A percentile compares a stretch with the other conserved stretches of the same genome.
Evolutionary conservation across 2,113 vertebrate genomes (phyloP).

Genomic region (Saguinus imperator): DNA sequence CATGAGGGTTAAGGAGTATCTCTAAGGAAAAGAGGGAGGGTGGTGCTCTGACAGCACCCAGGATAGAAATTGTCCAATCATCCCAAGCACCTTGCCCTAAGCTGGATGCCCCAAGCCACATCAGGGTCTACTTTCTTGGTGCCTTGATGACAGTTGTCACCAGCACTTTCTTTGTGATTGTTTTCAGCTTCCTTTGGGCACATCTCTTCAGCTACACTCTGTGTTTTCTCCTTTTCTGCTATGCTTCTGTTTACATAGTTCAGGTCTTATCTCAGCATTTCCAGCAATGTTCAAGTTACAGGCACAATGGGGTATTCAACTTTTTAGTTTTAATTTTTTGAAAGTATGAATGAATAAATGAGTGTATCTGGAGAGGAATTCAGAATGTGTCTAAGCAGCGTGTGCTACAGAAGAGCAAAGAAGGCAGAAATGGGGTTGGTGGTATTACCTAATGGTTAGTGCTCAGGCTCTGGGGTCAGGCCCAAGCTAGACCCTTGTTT

Average conservation of each 20-base stretch:
- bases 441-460: not conserved
- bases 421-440: not conserved
- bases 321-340: slow-evolving; percentile 27
- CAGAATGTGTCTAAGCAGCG: not conserved
- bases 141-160: not conserved
- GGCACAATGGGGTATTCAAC: not conserved
- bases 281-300: not conserved
- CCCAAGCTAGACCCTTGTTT: not conserved
- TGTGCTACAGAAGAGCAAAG: not conserved
- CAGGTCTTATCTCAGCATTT: not conserved
- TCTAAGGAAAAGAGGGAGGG: not conserved
- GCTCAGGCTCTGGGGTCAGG: not conserved
- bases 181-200: not conserved
- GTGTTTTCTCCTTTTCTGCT: not conserved
- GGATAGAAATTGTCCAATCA: not conserved
- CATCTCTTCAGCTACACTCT: not conserved
- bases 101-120: not conserved
- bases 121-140: not conserved
- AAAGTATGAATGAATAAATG: not conserved
- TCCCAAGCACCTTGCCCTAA: not conserved
- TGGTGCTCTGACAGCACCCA: not conserved
- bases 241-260: not conserved
- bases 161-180: not conserved
- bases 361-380: not conserved
- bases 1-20: not conserved